Base-by-base conservation (phyloP, 2,113 vertebrate species). In the Oncorhynchus clarkii region DNA sequence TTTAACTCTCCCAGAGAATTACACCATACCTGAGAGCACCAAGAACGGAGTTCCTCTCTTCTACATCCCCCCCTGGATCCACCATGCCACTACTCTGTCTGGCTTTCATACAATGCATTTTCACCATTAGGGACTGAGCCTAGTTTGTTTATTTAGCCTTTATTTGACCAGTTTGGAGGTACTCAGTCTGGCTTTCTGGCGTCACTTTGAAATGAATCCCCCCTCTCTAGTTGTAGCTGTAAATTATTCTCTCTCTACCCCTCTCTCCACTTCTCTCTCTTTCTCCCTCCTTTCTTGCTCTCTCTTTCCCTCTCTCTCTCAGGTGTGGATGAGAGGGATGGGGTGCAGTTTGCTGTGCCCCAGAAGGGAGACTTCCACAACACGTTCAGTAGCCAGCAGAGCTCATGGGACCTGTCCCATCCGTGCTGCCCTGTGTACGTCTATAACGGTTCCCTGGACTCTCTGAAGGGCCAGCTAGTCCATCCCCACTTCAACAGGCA, bases 1-100 rank as follows among this genome's bases (percentile, higher is more conserved):
- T 99, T 99, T 87, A 98, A 97, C 79, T 97, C 96, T 97, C 27
- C 97, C 98, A 2, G 98, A 99, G 74, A 97, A 99, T 79, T 99
- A 97, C 89, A 99, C 91, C 1, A 98, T 99, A 84, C 98, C 98
- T 0, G 98, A 99, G 88, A 99, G 98, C 91, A 99, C 97, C 62
- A 98, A 98, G 91, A 99, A 98, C 0, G 97, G 98, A 1, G 96
- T 99, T 14, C 98, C 98, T 0, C 95, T 99, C 34, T 99, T 99
- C 89, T 99, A 99, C 87, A 96, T 99, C 87, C 97, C 97, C 26
- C 1, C 98, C 98, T 1, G 97, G 97, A 54, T 99, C 97, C 27
- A 95, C 95, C 51, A 97, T 96, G 9, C 98, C 97, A 67, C 90
- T 89, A 64, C 4, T 2, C 9, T 3, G 49, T 12, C 62, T 67